phyloP scores from a whole-genome alignment of 2,113 vertebrate species.

The Pelobates fuscus region DNA sequence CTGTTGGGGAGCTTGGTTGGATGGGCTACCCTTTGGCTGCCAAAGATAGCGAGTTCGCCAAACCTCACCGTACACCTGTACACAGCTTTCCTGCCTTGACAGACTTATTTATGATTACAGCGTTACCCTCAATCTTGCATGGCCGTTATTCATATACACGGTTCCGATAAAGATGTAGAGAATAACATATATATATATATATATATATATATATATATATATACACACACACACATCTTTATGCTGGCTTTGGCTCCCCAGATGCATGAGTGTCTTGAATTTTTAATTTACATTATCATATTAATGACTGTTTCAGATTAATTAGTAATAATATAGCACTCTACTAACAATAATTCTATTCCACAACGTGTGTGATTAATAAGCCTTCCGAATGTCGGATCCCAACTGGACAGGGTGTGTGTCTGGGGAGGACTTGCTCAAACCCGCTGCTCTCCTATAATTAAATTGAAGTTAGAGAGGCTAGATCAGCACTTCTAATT shows the following conservation, averaged over 20 bases:
- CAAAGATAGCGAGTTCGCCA: too few species aligned
- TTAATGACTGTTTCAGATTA: conserved; percentile 19
- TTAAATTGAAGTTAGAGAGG: conserved; percentile 1
- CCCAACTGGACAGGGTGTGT: conserved; percentile 4
- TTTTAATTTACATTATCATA: conserved; percentile 23
- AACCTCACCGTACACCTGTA: too few species aligned
- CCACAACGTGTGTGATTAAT: conserved; percentile 12
- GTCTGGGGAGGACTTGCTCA: not conserved
- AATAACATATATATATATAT: too few species aligned
- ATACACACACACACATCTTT: not conserved
- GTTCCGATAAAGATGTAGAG: too few species aligned
- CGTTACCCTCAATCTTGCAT: too few species aligned
- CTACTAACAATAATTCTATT: conserved; percentile 15
- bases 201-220: too few species aligned
- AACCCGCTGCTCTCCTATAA: conserved; percentile 10
- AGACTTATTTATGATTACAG: too few species aligned
- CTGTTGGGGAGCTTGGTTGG: too few species aligned
- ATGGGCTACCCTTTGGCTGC: too few species aligned
- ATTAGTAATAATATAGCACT: conserved; percentile 33
- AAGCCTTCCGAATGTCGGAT: not conserved
- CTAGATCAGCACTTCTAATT: not conserved
- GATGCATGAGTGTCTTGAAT: conserved; percentile 14
- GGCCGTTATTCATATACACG: too few species aligned
- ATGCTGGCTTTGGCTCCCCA: not conserved
- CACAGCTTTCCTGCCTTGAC: too few species aligned